Base-by-base conservation (phyloP, 2,888 invertebrate species). In the Andrena minutula region DNA sequence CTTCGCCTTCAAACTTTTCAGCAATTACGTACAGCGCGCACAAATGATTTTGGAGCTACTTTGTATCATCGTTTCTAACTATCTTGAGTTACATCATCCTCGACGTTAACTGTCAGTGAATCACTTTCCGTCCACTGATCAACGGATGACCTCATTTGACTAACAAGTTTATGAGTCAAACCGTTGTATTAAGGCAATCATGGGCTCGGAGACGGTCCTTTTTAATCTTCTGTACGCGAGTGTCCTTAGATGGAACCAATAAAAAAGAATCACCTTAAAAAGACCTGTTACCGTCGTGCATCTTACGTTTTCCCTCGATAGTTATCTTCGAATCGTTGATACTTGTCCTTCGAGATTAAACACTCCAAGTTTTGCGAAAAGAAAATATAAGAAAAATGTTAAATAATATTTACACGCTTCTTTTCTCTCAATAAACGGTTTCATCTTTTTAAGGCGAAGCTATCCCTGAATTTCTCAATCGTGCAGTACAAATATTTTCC, bases 151-250 rank as follows among this genome's bases (percentile, higher is more conserved):
- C 87, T 87, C 88, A 83, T 87, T 87, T 83, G 80, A 68, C 88
- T 87, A 87, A 88, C 81, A 79, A 87, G 86, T 87, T 88, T 86
- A 86, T 81, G 84, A 87, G 88, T 86, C 84, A 83, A 88, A 84
- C 75, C 71, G 72, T 75, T 73, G 66, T 60, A 63, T 83, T 81
- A 79, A 81, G 65, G 70, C 71, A 71, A 71, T 75, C 69, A 16
- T 64, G 20, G 60, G 60, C 35, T 61, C 16, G 51, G 26, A 71
- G 65, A 75, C 82, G 75, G 60, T 79, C 75, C 75, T 73, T 84
- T 78, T 82, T 82, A 75, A 82, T 75, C 47, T 56, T 49, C 23
- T 16, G 2, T 35, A 20, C 30, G 30, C 47, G 20, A 35, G 2
- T 30, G 53, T 69, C 49, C 60, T 56, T 12, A 75, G 53, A 23